phyloP scores from a whole-genome alignment of 2,888 invertebrate genomes.

The Limenitis camilla region DNA sequence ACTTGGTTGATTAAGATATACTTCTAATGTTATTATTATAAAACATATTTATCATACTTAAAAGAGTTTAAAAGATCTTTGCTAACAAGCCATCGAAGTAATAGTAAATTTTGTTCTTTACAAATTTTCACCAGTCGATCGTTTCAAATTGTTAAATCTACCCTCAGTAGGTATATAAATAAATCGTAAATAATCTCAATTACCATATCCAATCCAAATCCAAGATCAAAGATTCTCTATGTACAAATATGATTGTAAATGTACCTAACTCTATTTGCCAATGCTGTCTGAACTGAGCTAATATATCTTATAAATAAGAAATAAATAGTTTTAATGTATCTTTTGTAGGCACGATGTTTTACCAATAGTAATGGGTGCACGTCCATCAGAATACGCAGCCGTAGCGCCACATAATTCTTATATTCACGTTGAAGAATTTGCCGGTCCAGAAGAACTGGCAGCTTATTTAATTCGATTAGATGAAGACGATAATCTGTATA shows the following conservation, averaged over 20 bases:
- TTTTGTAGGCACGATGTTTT: slow-evolving; percentile 78
- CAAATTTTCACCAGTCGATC: no score
- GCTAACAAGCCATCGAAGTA: no score
- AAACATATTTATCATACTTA: not conserved
- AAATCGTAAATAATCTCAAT: no score
- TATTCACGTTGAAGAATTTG: slow-evolving; percentile 97
- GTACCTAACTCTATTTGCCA: no score
- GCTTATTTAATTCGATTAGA: slow-evolving; percentile 89
- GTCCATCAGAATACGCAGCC: slow-evolving; percentile 91
- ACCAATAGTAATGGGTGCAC: slow-evolving; percentile 97
- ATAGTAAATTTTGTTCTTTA: no score
- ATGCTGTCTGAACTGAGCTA: no score
- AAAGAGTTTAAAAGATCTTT: not conserved
- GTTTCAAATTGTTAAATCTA: no score
- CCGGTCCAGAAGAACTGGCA: slow-evolving; percentile 89
- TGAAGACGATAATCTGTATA: slow-evolving; percentile 90
- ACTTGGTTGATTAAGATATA: not conserved
- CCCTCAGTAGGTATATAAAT: no score
- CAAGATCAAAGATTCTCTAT: no score
- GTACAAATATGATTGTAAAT: no score
- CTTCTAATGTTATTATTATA: no score
- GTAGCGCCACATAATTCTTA: slow-evolving; percentile 93
- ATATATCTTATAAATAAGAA: not conserved
- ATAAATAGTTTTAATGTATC: not conserved
- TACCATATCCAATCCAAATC: no score